A percentile compares a stretch with the other conserved stretches of the same genome.
These are phyloP conservation scores for Cercopithecus hamlyni DNA, from an alignment of 2,797 vertebrate genomes.

Conservation along the genomic window DNA sequence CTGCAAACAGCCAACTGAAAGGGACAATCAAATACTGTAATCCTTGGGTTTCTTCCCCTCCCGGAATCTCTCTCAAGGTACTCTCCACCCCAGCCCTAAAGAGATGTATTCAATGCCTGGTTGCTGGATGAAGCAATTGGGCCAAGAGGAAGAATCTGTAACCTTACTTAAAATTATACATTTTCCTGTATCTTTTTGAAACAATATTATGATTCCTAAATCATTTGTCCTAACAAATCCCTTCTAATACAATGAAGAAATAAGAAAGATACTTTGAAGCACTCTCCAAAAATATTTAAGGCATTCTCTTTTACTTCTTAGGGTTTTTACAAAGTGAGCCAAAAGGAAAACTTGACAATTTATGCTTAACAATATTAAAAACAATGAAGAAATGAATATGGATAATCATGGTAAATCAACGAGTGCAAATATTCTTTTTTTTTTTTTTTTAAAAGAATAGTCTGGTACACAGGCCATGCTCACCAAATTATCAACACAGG, in stretches of 20 bases:
- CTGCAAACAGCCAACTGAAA: background rate
- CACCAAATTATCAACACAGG: constrained; percentile 79
- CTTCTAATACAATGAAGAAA: background rate
- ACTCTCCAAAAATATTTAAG: background rate
- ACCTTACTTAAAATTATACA: background rate
- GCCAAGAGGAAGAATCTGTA: background rate
- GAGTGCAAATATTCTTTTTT: background rate
- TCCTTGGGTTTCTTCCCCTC: background rate
- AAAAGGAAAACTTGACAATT: background rate
- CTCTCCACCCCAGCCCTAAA: background rate
- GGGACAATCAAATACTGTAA: background rate
- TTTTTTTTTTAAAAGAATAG: background rate
- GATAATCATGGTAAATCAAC: background rate
- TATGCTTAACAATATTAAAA: background rate
- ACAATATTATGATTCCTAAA: background rate
- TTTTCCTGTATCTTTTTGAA: background rate
- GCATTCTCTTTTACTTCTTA: background rate
- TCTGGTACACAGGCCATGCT: constrained; percentile 11
- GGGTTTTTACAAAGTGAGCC: background rate
- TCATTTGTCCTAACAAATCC: background rate
- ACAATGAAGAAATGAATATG: background rate
- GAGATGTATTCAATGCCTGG: background rate
- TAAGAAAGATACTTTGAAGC: background rate
- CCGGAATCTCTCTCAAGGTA: background rate
- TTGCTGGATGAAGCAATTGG: background rate